Evolutionary conservation across 2,113 vertebrate genomes (phyloP).

Genomic region (Spermophilus dauricus): DNA sequence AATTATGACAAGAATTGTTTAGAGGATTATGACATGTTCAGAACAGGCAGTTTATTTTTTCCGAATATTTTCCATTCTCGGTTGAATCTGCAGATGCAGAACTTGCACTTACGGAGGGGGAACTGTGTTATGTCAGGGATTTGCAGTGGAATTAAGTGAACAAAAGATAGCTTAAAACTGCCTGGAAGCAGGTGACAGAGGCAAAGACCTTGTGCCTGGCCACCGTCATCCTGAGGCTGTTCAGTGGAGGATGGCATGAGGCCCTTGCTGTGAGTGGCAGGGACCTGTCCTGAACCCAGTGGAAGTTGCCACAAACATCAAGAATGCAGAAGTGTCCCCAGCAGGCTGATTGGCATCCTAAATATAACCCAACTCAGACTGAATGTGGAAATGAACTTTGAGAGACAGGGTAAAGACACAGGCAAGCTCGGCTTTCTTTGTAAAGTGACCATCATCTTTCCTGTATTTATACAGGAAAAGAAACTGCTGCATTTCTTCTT

Average conservation of each 20-base stretch:
- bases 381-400: background rate
- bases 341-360: background rate
- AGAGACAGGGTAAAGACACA: background rate
- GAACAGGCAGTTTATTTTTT: background rate
- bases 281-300: background rate
- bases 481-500: background rate
- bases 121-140: background rate
- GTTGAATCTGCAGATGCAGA: background rate
- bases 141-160: background rate
- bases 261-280: too few species aligned
- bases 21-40: background rate
- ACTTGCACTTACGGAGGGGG: background rate
- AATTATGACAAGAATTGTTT: background rate
- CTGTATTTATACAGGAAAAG: background rate
- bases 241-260: fast-evolving
- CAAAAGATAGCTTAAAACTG: background rate
- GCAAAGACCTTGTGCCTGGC: background rate
- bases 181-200: background rate
- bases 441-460: background rate
- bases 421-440: background rate
- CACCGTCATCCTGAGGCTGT: background rate
- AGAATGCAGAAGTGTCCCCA: background rate
- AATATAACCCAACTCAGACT: background rate
- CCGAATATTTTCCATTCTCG: background rate
- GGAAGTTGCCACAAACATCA: too few species aligned